These are phyloP conservation scores for Helobdella robusta DNA, from an alignment of 2,888 invertebrate species.

Conservation along the genomic window DNA sequence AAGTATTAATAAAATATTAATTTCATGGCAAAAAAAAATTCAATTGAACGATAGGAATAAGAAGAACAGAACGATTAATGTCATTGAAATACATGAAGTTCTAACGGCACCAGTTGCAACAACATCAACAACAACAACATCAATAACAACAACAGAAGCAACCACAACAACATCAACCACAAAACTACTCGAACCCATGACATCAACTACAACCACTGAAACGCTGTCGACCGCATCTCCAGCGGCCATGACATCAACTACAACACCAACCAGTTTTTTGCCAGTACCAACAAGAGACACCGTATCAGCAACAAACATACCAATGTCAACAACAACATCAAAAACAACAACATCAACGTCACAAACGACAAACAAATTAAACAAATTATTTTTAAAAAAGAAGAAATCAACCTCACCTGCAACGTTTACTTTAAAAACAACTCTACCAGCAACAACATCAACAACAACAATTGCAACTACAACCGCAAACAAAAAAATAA, in stretches of 20 bases:
- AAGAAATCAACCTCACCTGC: too few relatives aligned
- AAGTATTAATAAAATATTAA: background rate
- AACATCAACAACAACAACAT: constrained; percentile 15
- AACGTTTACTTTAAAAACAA: too few relatives aligned
- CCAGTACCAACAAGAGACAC: constrained; percentile 20
- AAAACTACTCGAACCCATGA: constrained; percentile 26
- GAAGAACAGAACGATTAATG: background rate
- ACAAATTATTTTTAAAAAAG: too few relatives aligned
- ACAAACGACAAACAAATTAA: too few relatives aligned
- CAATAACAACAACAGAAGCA: constrained; percentile 26
- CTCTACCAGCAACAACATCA: too few relatives aligned
- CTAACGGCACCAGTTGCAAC: background rate
- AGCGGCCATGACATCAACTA: constrained; percentile 28
- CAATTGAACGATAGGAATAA: too few relatives aligned
- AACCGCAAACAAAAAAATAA: too few relatives aligned
- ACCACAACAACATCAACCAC: constrained; percentile 32
- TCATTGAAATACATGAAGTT: background rate
- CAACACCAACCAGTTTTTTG: constrained; percentile 32
- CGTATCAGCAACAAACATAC: constrained; percentile 5
- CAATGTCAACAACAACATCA: constrained; percentile 30
- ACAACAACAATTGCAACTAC: too few relatives aligned
- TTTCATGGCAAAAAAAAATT: background rate
- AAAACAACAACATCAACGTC: constrained; percentile 20
- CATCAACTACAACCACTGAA: constrained; percentile 31
- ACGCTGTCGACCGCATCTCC: constrained; percentile 23